These are phyloP conservation scores for Nannoperca obscura DNA, from an alignment of 2,797 vertebrate species.

Conservation along the genomic window DNA sequence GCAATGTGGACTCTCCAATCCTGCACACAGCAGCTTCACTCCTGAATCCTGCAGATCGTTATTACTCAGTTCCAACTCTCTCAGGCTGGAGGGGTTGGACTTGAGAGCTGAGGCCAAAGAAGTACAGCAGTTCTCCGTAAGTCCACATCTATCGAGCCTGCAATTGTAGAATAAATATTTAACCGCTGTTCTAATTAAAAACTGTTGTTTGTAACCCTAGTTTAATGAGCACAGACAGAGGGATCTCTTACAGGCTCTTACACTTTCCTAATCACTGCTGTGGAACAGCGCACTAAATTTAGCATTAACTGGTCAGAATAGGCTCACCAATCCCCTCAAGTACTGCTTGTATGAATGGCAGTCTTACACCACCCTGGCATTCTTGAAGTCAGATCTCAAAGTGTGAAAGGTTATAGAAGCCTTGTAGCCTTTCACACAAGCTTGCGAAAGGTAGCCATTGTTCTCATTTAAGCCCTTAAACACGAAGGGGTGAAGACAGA, in stretches of 20 bases:
- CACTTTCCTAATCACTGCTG: background rate
- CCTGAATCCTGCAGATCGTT: slow-evolving; percentile 39
- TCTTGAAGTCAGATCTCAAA: background rate
- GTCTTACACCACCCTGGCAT: background rate
- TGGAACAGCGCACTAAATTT: background rate
- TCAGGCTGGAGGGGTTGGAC: slow-evolving; percentile 17
- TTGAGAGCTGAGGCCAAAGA: slow-evolving; percentile 18
- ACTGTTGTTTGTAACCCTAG: background rate
- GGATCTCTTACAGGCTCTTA: background rate
- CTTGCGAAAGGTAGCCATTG: background rate
- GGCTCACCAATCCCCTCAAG: background rate
- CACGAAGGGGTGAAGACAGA: background rate
- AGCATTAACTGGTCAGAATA: background rate
- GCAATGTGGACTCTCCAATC: slow-evolving; percentile 19
- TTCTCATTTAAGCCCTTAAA: background rate
- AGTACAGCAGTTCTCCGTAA: slow-evolving; percentile 21
- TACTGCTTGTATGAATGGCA: background rate
- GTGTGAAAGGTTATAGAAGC: background rate
- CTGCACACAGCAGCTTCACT: slow-evolving; percentile 23
- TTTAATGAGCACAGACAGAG: background rate
- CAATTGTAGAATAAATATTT: background rate
- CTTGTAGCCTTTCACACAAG: background rate
- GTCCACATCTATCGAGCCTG: slow-evolving; percentile 32
- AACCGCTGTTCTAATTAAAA: background rate
- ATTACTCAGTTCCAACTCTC: slow-evolving; percentile 37